A percentile compares a stretch with the other conserved stretches of the same genome.
These are phyloP conservation scores for Passerina amoena DNA, from an alignment of 2,113 vertebrate genomes.

Conservation along the genomic window DNA sequence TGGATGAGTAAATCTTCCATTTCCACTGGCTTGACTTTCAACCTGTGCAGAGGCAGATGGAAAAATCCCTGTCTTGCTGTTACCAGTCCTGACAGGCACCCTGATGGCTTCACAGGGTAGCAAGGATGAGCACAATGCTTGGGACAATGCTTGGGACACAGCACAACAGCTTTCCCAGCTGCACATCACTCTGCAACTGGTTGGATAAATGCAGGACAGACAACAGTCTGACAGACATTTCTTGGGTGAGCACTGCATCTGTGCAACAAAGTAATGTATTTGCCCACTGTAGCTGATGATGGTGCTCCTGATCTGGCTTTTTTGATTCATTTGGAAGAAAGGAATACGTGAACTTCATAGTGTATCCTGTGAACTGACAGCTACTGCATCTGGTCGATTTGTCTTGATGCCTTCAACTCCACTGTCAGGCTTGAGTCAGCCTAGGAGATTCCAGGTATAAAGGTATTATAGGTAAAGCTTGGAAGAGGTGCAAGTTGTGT, in stretches of 20 bases:
- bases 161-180: background rate
- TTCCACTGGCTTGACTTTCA: background rate
- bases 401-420: background rate
- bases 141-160: background rate
- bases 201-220: background rate
- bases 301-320: background rate
- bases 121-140: background rate
- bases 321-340: background rate
- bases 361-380: background rate
- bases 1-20: background rate
- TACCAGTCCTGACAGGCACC: background rate
- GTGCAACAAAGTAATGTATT: background rate
- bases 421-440: background rate
- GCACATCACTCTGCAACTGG: background rate
- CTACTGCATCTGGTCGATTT: background rate
- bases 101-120: background rate
- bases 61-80: background rate
- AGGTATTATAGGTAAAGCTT: background rate
- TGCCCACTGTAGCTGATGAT: background rate
- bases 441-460: background rate
- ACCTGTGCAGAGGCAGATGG: background rate
- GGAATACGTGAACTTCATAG: background rate
- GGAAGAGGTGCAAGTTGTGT: background rate
- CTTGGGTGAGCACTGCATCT: background rate
- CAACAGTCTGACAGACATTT: background rate